Percentiles rank a stretch among this genome's conserved stretches.
Evolutionary conservation across 2,888 invertebrate species (phyloP).

Genomic region (Parnassius glacialis): DNA sequence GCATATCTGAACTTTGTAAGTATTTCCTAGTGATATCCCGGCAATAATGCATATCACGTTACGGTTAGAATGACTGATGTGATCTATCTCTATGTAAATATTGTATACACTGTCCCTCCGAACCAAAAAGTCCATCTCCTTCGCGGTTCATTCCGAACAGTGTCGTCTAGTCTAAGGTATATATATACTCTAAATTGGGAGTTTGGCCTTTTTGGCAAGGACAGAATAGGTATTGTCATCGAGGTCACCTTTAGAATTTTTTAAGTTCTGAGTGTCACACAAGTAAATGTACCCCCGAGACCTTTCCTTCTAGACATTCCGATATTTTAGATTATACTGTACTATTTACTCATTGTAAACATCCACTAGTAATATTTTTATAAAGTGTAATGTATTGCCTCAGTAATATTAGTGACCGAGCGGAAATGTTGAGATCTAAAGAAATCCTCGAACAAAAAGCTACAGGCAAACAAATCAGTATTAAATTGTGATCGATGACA

Average conservation of each 20-base stretch:
- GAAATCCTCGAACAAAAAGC: background rate
- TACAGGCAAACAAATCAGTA: conserved; percentile 10
- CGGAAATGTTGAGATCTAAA: conserved; percentile 3
- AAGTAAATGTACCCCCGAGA: conserved; percentile 45
- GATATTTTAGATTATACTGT: conserved; percentile 13
- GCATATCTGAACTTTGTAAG: conserved; percentile 35
- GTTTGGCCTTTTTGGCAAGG: conserved; percentile 28
- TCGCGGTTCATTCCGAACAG: background rate
- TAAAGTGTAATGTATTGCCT: conserved; percentile 20
- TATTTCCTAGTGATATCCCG: conserved; percentile 64
- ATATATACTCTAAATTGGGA: conserved; percentile 22
- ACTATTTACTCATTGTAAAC: conserved; percentile 36
- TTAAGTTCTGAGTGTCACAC: conserved; percentile 56
- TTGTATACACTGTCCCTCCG: conserved; percentile 34
- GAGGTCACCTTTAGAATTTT: conserved; percentile 51
- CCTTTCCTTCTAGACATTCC: conserved; percentile 36
- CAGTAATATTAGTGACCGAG: conserved; percentile 30
- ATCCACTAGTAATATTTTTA: conserved; percentile 55
- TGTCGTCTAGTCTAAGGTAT: conserved; percentile 21
- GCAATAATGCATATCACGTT: conserved; percentile 77
- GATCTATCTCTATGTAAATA: conserved; percentile 55
- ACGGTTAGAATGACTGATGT: conserved; percentile 59
- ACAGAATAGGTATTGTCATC: conserved; percentile 36
- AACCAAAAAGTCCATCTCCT: background rate
- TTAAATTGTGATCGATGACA: conserved; percentile 14